Conservation (phyloP, 1,140 invertebrate genomes). For the Cecropterus lyciades region DNA sequence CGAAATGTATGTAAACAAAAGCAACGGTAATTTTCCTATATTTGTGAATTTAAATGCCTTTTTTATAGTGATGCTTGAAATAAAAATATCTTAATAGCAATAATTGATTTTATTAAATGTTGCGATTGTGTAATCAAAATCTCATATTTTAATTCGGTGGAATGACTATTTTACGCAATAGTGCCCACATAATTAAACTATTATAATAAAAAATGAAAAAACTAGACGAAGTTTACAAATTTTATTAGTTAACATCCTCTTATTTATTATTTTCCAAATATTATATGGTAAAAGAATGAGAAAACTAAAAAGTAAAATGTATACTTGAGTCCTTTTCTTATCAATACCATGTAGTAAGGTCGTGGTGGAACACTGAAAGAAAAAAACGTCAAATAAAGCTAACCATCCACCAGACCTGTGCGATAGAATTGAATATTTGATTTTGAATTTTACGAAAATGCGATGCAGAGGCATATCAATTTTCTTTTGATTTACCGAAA, state of each 20-base stretch:
- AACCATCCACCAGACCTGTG: not conserved
- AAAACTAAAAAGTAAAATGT: constrained; percentile 71
- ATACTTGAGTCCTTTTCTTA: constrained; percentile 63
- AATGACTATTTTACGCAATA: too few species aligned
- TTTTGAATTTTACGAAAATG: not conserved
- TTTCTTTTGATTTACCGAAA: too few species aligned
- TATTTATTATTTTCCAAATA: constrained; percentile 54
- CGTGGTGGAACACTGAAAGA: constrained; percentile 62
- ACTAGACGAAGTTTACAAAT: constrained; percentile 1
- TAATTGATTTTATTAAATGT: too few species aligned
- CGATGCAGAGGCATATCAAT: too few species aligned
- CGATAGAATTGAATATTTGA: not conserved
- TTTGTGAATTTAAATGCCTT: too few species aligned
- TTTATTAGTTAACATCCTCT: not conserved
- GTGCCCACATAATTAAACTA: too few species aligned
- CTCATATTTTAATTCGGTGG: too few species aligned
- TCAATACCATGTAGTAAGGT: constrained; percentile 49
- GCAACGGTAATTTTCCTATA: too few species aligned
- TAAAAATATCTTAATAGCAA: too few species aligned
- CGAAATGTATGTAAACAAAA: too few species aligned
- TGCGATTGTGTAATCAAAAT: too few species aligned
- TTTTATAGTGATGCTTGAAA: too few species aligned
- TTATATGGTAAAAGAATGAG: constrained; percentile 64
- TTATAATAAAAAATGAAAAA: not conserved
- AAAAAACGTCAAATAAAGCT: constrained; percentile 21